Evolutionary conservation across 2,797 vertebrate genomes (phyloP).

Genomic region (Cyprinella venusta): DNA sequence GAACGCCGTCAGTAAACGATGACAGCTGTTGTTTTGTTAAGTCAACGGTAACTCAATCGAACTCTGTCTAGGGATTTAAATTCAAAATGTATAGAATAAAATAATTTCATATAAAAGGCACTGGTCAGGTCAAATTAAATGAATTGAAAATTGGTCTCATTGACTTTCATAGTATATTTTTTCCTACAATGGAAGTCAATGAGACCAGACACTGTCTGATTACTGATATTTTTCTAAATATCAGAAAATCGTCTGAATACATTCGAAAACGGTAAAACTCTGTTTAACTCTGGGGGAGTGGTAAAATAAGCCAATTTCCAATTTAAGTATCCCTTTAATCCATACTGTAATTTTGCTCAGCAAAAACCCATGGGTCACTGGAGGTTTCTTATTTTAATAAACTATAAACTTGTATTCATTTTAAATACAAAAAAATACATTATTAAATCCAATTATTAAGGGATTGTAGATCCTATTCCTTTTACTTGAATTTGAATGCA

Average conservation of each 20-base stretch:
- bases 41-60: slow-evolving; percentile 1
- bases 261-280: too few relatives aligned
- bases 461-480: background rate
- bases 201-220: too few relatives aligned
- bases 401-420: background rate
- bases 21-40: slow-evolving; percentile 40
- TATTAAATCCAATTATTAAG: background rate
- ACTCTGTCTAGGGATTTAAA: background rate
- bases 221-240: too few relatives aligned
- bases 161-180: too few relatives aligned
- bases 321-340: background rate
- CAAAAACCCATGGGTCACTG: background rate
- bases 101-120: background rate
- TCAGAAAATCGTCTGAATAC: too few relatives aligned
- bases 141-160: too few relatives aligned
- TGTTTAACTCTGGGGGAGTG: too few relatives aligned
- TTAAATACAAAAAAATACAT: background rate
- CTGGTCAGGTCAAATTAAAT: background rate
- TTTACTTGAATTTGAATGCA: background rate
- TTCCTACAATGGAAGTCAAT: too few relatives aligned
- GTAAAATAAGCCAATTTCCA: too few relatives aligned
- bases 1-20: slow-evolving; percentile 20
- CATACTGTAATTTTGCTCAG: background rate
- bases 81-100: background rate
- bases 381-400: background rate